Evolutionary conservation across 2,888 invertebrate species (phyloP).

Genomic region (Blomia tropicalis): DNA sequence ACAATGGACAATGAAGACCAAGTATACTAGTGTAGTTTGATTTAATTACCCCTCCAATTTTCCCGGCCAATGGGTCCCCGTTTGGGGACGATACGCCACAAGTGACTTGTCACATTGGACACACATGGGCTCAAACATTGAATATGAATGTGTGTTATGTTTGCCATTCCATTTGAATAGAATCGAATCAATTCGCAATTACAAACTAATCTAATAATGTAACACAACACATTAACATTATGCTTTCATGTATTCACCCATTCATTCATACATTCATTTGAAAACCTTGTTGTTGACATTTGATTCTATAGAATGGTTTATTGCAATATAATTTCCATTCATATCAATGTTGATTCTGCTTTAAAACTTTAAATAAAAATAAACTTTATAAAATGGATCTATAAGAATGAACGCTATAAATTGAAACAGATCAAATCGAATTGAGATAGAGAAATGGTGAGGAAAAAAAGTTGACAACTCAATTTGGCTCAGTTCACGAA

Average conservation of each 20-base stretch:
- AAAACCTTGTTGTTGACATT: too few species aligned
- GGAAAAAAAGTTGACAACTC: too few species aligned
- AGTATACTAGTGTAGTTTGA: not conserved
- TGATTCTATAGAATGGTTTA: not conserved
- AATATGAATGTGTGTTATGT: not conserved
- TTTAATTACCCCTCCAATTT: slow-evolving; percentile 10
- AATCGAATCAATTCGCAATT: slow-evolving; percentile 11
- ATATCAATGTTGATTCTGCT: not conserved
- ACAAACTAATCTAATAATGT: not conserved
- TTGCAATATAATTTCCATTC: not conserved
- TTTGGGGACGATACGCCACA: not conserved
- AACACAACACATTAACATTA: not conserved
- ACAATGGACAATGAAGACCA: too few species aligned
- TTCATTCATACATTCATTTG: too few species aligned
- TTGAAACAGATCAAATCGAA: too few species aligned
- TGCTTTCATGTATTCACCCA: too few species aligned
- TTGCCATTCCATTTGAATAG: not conserved
- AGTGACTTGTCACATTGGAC: not conserved
- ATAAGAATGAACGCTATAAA: too few species aligned
- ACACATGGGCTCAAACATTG: not conserved
- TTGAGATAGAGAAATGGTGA: too few species aligned
- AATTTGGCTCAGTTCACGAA: too few species aligned
- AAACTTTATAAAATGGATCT: too few species aligned
- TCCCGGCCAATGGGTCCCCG: too few species aligned
- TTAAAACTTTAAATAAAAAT: too few species aligned